Conservation (phyloP, 2,113 vertebrate species). For the Cyprinus carpio region DNA sequence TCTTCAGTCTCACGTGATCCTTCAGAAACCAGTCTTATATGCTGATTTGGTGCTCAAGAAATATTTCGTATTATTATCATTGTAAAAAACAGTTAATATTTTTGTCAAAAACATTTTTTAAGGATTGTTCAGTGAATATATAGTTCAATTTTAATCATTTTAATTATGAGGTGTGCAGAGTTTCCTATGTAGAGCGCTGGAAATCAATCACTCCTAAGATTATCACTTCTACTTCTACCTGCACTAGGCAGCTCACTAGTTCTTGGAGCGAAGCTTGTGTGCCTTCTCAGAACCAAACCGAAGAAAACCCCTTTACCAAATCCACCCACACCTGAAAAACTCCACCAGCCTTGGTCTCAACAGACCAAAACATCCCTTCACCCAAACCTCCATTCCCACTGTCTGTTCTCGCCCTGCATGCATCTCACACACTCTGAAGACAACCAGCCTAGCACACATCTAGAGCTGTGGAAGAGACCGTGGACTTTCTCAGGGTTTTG, state of each 20-base stretch:
- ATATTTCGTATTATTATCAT: too few relatives aligned
- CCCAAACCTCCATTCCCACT: not conserved
- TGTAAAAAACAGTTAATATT: too few relatives aligned
- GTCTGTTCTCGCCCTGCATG: constrained; percentile 56
- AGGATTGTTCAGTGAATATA: too few relatives aligned
- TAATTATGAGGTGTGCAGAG: not conserved
- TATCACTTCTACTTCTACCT: not conserved
- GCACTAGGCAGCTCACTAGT: not conserved
- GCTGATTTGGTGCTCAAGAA: too few relatives aligned
- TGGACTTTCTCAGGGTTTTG: constrained; percentile 5
- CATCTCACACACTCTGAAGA: constrained; percentile 63
- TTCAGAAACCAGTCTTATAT: too few relatives aligned
- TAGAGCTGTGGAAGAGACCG: constrained; percentile 77
- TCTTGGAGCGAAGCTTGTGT: not conserved
- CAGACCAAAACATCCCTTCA: not conserved
- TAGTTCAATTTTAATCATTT: not conserved
- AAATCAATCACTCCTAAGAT: not conserved
- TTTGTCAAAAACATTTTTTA: too few relatives aligned
- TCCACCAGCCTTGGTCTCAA: not conserved
- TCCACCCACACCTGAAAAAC: not conserved
- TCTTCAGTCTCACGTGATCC: too few relatives aligned
- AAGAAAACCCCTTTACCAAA: not conserved
- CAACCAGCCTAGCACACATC: constrained; percentile 54
- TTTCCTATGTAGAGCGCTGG: not conserved
- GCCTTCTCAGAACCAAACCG: not conserved